These are phyloP conservation scores for Choristoneura fumiferana DNA, from an alignment of 1,140 invertebrate genomes.

Conservation along the genomic window DNA sequence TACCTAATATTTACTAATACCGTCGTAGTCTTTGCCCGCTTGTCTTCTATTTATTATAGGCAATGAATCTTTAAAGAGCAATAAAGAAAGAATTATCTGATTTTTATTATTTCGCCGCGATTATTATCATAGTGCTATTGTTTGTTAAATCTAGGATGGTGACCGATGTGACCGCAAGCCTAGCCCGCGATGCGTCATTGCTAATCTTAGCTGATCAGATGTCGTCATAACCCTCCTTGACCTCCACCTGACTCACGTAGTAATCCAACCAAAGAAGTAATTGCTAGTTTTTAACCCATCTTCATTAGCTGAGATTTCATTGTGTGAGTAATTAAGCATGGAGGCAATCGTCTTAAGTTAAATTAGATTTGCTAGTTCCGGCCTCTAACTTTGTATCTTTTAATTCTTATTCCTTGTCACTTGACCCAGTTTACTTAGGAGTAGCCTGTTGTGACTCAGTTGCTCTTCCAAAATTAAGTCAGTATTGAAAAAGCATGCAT, in stretches of 20 bases:
- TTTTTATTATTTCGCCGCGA: too few relatives aligned
- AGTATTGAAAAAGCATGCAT: too few relatives aligned
- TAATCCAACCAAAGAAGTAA: constrained; percentile 26
- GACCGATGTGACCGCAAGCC: constrained; percentile 7
- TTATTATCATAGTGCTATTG: constrained; percentile 9
- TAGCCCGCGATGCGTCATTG: constrained; percentile 42
- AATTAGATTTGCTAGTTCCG: not conserved
- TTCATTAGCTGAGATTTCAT: constrained; percentile 14
- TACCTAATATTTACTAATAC: too few relatives aligned
- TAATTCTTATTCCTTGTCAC: not conserved
- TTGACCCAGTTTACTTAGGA: constrained; percentile 7
- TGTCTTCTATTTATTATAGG: too few relatives aligned
- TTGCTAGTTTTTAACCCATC: constrained; percentile 5
- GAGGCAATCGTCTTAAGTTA: not conserved
- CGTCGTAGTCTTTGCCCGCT: too few relatives aligned
- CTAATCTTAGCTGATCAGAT: constrained; percentile 47
- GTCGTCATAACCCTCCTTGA: constrained; percentile 39
- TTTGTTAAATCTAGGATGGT: constrained; percentile 12
- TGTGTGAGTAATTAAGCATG: constrained; percentile 3
- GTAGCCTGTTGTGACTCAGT: too few relatives aligned
- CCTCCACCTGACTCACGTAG: constrained; percentile 42
- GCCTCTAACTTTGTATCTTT: not conserved
- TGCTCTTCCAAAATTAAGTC: too few relatives aligned
- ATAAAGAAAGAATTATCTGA: too few relatives aligned
- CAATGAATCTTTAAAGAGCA: too few relatives aligned